These are phyloP conservation scores for Tethya wilhelma DNA, from an alignment of 37 sponge, comb jelly and placozoan genomes.

Conservation along the genomic window DNA sequence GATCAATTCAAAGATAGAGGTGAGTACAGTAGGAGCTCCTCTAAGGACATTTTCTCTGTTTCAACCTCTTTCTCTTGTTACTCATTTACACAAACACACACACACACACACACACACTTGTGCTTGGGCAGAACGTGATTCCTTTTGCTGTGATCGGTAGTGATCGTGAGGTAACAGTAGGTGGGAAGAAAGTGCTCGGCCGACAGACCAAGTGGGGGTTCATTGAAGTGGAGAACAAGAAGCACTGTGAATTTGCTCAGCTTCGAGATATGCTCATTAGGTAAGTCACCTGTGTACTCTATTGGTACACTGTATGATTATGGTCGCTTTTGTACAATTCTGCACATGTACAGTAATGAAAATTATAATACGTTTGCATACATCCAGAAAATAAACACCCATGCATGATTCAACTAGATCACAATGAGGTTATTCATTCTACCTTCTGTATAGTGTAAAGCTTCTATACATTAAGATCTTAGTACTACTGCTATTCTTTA, in stretches of 20 bases:
- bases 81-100: background rate
- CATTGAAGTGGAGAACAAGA: constrained; percentile 96
- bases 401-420: no score
- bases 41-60: no score
- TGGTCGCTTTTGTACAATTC: no score
- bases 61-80: background rate
- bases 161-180: constrained; percentile 69
- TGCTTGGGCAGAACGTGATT: constrained; percentile 64
- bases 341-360: no score
- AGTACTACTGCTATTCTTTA: no score
- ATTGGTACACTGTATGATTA: background rate
- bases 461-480: no score
- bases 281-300: constrained; percentile 23
- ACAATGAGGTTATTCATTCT: no score
- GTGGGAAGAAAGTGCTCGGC: constrained; percentile 85
- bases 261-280: constrained; percentile 98
- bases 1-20: constrained; percentile 64
- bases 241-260: constrained; percentile 95
- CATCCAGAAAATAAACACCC: no score
- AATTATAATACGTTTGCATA: no score
- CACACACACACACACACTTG: background rate
- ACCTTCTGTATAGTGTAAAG: no score
- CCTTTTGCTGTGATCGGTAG: constrained; percentile 98
- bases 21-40: no score
- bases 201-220: constrained; percentile 98